phyloP scores from a whole-genome alignment of 64 coral and sea anemone species.

The Porites australiensis region DNA sequence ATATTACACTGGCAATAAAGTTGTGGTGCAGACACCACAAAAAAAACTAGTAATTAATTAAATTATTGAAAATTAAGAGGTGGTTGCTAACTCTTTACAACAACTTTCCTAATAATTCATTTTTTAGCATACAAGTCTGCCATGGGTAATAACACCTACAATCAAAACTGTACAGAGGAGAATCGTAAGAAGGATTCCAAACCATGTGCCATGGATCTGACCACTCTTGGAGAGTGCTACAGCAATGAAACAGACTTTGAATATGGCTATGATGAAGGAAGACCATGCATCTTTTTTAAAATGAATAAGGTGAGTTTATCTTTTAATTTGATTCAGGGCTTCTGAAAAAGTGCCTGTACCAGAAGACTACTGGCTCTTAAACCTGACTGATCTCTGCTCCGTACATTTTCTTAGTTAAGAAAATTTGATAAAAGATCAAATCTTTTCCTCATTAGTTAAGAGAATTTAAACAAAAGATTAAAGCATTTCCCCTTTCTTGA shows the following conservation, averaged over 20 bases:
- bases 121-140: conserved; percentile 6
- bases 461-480: too few species aligned
- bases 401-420: too few species aligned
- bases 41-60: too few species aligned
- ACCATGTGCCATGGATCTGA: conserved; percentile 48
- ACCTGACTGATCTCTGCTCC: too few species aligned
- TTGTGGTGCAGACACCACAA: too few species aligned
- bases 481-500: too few species aligned
- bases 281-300: conserved; percentile 70
- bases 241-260: background rate
- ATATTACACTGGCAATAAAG: too few species aligned
- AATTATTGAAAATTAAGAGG: background rate
- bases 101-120: too few species aligned
- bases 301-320: conserved; percentile 48
- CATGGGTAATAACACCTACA: background rate
- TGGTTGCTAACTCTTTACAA: too few species aligned
- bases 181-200: conserved; percentile 4
- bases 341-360: background rate
- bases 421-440: too few species aligned
- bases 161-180: background rate
- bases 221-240: conserved; percentile 56
- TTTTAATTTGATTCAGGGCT: background rate
- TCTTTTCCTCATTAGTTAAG: too few species aligned
- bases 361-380: too few species aligned
- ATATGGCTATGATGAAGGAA: conserved; percentile 47